Conservation (phyloP, 1,140 invertebrate genomes). For the Wasmannia auropunctata region DNA sequence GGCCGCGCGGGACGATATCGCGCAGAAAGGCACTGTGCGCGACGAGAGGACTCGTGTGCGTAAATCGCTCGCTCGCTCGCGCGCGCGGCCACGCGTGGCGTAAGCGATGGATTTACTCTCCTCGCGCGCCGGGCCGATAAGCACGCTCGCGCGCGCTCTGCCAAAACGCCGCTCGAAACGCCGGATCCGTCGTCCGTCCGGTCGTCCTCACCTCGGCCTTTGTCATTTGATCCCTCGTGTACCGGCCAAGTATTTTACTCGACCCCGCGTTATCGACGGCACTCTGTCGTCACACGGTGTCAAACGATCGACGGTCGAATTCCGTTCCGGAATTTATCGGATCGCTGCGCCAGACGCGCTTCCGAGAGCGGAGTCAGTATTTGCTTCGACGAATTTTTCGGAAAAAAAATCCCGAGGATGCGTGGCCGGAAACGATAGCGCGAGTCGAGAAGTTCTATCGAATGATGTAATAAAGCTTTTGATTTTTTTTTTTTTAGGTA, state of each 20-base stretch:
- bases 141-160: not conserved
- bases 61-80: not conserved
- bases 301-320: not conserved
- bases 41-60: not conserved
- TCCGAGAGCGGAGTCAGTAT: not conserved
- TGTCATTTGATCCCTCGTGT: conserved; percentile 14
- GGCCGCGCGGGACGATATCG: conserved; percentile 9
- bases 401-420: no score
- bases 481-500: conserved; percentile 72
- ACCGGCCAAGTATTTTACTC: not conserved
- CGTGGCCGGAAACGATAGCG: not conserved
- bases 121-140: conserved; percentile 24
- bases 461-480: conserved; percentile 22
- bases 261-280: not conserved
- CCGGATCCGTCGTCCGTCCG: not conserved
- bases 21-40: not conserved
- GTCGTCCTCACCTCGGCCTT: conserved; percentile 11
- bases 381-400: not conserved
- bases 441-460: not conserved
- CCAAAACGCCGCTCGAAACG: not conserved
- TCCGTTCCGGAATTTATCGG: no score
- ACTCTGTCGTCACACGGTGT: not conserved
- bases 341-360: not conserved
- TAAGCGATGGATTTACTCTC: conserved; percentile 19
- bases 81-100: conserved; percentile 24